Evolutionary conservation across 2,113 vertebrate species (phyloP), one percentile per base, ranked within the genome.

Genomic region (Suncus etruscus): DNA sequence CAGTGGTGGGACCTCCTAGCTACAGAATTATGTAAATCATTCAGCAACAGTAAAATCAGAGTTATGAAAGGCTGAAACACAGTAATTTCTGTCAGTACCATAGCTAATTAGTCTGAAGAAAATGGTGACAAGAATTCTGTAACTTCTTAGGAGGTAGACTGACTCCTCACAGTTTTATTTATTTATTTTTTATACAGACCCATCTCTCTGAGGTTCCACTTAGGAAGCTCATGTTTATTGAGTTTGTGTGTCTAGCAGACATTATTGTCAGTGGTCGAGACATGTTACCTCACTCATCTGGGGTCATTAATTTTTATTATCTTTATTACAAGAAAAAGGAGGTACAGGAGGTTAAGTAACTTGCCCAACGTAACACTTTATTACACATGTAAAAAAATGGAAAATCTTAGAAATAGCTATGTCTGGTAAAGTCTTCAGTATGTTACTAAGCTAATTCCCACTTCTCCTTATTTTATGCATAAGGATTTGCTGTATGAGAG

Each of bases 1-100:
- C 6, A 66, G 54, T 51, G 70, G 85, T 90, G 86, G 86, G 91
- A 96, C 88, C 87, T 94, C 87, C 87, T 88, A 32, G 68, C 90
- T 95, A 29, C 31, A 94, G 85, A 82, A 66, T 88, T 90, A 80
- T 92, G 83, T 94, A 94, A 94, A 92, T 95, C 95, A 95, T 54
- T 95, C 86, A 86, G 48, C 87, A 91, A n/a, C 31, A 73, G 68
- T 86, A 48, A 92, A 75, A 39, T 39, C 10, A 9, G 86, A 88
- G 58, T 91, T 92, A 86, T 68, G 87, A 95, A 89, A 80, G 39
- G 83, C 58, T 68, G 87, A 95, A 89, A 80, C 31, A 79, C 58
- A 48, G 70, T 91, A 87, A 88, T 95, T 95, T 97, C 91, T 90
- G 88, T 95, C 82, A 85, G 54, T 86, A 81, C 51, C 51, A 47